These are phyloP conservation scores for Listrodromus nycthemerus DNA, from an alignment of 2,888 invertebrate species.

Conservation along the genomic window DNA sequence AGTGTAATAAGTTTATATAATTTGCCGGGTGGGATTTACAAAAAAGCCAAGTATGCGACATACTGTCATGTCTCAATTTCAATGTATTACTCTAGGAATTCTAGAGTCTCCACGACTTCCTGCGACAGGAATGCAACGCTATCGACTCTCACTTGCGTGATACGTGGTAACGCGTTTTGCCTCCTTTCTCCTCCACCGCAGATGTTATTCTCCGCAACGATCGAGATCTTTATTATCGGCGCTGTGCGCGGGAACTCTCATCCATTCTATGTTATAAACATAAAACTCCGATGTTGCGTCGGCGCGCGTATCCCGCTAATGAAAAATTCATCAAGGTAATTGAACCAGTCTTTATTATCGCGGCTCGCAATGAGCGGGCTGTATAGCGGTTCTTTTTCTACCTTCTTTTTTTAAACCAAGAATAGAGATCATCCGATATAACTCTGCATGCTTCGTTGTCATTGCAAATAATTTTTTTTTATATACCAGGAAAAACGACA, in stretches of 20 bases:
- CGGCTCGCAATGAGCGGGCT: slow-evolving; percentile 26
- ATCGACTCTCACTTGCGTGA: slow-evolving; percentile 52
- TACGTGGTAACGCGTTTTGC: slow-evolving; percentile 55
- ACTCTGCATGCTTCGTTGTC: background rate
- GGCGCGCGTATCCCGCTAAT: slow-evolving; percentile 70
- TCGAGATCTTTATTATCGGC: slow-evolving; percentile 74
- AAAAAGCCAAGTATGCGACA: background rate
- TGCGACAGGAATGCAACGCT: slow-evolving; percentile 53
- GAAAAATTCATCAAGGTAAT: slow-evolving; percentile 80
- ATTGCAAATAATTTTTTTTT: background rate
- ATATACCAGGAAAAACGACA: background rate
- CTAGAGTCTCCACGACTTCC: slow-evolving; percentile 42
- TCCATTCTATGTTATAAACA: slow-evolving; percentile 68
- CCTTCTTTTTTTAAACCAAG: background rate
- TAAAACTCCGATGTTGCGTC: slow-evolving; percentile 66
- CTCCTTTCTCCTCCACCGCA: background rate
- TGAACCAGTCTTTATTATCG: slow-evolving; percentile 73
- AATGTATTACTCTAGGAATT: slow-evolving; percentile 5
- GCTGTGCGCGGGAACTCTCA: slow-evolving; percentile 26
- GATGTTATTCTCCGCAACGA: slow-evolving; percentile 31
- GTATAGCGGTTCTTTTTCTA: background rate
- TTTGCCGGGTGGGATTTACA: background rate
- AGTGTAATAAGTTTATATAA: slow-evolving; percentile 33
- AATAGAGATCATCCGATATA: background rate
- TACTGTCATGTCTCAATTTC: slow-evolving; percentile 40